Base-by-base conservation (phyloP, 2,888 invertebrate genomes). In the Timandra comae region DNA sequence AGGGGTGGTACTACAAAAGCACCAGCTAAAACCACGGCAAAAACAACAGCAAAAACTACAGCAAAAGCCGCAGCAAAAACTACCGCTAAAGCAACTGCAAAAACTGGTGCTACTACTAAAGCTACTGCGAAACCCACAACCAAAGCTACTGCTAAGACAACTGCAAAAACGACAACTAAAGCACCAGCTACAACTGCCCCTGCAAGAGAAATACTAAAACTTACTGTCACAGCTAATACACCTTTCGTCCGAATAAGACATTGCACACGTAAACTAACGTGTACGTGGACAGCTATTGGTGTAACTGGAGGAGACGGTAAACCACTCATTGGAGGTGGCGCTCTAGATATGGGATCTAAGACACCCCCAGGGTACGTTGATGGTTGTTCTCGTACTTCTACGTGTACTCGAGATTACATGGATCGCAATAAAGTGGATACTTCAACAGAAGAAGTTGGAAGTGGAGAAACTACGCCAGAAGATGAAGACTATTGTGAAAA, bases 401-500 rank as follows among this genome's bases (percentile, higher is more conserved):
- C 84, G 1, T 85, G 84, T 40, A 82, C 82, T 1, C 64, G 84
- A 27, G 74, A 74, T 22, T 71, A 51, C 38, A 64, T 77, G 67
- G 58, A 79, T 16, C 62, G 76, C 42, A 85, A 85, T 37, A 76
- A 67, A 63, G 50, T 63, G 40, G 57, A 60, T 1, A 56, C 65
- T 16, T 16, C 48, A 25, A 32, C 61, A 11, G 45, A 47, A 29
- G 32, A 28, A 13, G 37, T 37, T 7, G 39, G 20, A 12, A 30
- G 28, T 33, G 32, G 38, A 29, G 64, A 63, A 24, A n/a, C n/a
- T n/a, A n/a, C n/a, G n/a, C 3, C 16, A 1, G 16, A 6, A 6
- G 75, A 81, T 29, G 78, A 70, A 46, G 84, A 84, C 42, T 85
- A 85, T 49, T 85, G 84, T 46, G 81, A 82, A 57, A 65, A 65